These are phyloP conservation scores for Choloepus hoffmanni DNA, from an alignment of 2,113 vertebrate genomes.

Conservation along the genomic window DNA sequence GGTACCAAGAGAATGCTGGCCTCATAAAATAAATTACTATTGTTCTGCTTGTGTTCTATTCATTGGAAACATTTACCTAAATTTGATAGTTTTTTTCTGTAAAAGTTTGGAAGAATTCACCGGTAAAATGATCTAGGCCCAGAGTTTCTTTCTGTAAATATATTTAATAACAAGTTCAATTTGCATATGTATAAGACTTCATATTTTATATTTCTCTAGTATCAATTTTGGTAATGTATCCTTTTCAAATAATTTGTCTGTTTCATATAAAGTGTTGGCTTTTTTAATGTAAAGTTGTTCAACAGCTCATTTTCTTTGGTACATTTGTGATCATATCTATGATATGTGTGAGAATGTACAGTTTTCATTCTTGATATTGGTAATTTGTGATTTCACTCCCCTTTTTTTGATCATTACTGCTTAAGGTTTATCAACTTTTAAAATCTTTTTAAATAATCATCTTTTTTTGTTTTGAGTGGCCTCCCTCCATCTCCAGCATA, in stretches of 20 bases:
- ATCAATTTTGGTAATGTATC: neutral
- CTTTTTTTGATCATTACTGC: no score
- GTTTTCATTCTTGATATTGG: neutral
- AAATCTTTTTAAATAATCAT: neutral
- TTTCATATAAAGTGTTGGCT: no score
- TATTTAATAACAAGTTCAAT: neutral
- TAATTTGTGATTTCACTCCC: no score
- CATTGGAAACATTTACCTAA: neutral
- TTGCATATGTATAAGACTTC: neutral
- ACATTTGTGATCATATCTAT: neutral
- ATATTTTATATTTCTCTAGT: neutral
- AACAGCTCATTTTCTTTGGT: neutral
- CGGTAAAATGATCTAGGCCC: neutral
- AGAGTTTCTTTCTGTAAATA: neutral
- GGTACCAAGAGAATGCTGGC: no score
- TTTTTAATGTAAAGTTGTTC: neutral
- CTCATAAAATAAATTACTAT: neutral
- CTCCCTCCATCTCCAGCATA: constrained; percentile 86
- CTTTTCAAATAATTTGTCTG: neutral
- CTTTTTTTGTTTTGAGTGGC: neutral
- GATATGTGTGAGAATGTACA: neutral
- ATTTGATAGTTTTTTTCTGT: neutral
- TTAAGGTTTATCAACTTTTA: neutral
- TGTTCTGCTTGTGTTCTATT: neutral
- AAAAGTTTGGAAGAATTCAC: neutral